phyloP scores from a whole-genome alignment of 2,888 invertebrate species.

The Eupeodes latifasciatus region DNA sequence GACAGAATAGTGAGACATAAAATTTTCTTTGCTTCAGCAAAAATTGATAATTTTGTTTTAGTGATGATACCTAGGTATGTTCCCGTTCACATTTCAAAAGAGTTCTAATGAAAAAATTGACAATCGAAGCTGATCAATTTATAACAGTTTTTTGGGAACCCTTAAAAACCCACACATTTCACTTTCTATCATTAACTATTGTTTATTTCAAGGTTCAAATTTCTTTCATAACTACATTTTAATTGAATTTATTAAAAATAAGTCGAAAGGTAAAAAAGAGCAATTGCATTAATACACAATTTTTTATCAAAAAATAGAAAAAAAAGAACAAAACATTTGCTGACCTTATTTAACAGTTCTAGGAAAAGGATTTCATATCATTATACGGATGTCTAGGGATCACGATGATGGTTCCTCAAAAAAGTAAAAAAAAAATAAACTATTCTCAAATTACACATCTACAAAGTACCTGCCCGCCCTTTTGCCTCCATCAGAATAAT shows the following conservation, averaged over 20 bases:
- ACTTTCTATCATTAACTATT: no score
- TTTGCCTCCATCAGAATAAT: constrained; percentile 56
- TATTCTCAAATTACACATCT: constrained; percentile 62
- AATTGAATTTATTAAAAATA: background rate
- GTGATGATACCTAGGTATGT: no score
- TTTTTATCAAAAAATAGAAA: background rate
- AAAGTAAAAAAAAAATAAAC: constrained; percentile 1
- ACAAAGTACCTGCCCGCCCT: constrained; percentile 62
- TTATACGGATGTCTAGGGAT: constrained; percentile 41
- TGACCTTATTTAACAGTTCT: constrained; percentile 35
- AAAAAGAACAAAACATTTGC: background rate
- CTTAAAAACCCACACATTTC: no score
- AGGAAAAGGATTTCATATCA: constrained; percentile 37
- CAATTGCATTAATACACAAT: background rate
- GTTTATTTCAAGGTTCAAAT: no score
- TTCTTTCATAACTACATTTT: background rate
- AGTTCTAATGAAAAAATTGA: no score
- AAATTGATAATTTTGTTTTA: no score
- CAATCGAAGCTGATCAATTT: no score
- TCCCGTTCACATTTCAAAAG: no score
- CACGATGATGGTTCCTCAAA: constrained; percentile 18
- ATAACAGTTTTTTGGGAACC: no score
- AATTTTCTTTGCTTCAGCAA: no score
- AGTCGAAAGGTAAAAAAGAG: background rate
- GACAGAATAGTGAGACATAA: no score